Conservation (phyloP, 2,113 vertebrate genomes). For the Ibidorhyncha struthersii region DNA sequence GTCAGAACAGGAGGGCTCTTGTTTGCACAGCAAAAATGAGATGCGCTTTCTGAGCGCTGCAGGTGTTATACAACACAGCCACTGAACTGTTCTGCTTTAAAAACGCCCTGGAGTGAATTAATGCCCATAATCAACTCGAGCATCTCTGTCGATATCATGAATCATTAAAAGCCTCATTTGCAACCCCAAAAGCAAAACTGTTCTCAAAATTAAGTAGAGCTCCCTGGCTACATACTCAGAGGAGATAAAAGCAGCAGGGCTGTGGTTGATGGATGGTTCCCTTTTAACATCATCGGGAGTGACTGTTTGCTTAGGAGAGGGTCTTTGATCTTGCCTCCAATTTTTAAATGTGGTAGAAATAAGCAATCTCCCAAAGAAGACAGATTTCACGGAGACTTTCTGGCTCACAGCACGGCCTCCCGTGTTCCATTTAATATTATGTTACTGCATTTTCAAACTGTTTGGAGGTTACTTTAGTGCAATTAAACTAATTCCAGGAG, state of each 20-base stretch:
- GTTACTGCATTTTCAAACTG: neutral
- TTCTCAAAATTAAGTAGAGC: slow-evolving; percentile 38
- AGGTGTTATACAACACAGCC: neutral
- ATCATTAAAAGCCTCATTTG: slow-evolving; percentile 48
- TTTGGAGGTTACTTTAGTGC: neutral
- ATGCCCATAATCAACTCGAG: neutral
- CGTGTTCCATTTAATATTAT: neutral
- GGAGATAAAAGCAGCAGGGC: slow-evolving; percentile 45
- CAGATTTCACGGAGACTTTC: neutral
- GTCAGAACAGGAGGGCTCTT: accelerated
- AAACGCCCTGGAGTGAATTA: neutral
- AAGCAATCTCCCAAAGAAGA: neutral
- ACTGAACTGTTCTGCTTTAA: neutral
- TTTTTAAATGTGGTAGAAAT: slow-evolving; percentile 7
- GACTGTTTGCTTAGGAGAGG: slow-evolving; percentile 8
- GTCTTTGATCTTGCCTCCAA: neutral
- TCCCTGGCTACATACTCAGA: slow-evolving; percentile 12
- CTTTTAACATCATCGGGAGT: slow-evolving; percentile 14
- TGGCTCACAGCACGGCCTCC: neutral
- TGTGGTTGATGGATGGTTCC: slow-evolving; percentile 13
- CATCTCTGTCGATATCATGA: neutral
- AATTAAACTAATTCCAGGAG: neutral
- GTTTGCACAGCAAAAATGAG: neutral
- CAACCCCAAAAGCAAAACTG: slow-evolving; percentile 34
- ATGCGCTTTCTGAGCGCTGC: neutral